Base-by-base conservation (phyloP, 2,888 invertebrate genomes). In the Digitonthophagus gazella region DNA sequence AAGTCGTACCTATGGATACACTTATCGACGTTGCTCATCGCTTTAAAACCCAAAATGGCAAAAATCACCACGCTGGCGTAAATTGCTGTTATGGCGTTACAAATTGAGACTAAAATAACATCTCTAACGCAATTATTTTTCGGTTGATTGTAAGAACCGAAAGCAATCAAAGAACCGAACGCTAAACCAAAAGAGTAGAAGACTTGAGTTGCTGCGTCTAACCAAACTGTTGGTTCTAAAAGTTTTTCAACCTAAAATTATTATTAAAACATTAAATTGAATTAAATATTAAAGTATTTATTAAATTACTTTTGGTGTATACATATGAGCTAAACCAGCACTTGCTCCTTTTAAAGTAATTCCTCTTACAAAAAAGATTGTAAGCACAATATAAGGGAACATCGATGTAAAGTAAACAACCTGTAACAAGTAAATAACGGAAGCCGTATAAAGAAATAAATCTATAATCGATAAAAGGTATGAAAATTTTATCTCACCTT, bases 151-250 rank as follows among this genome's bases (percentile, higher is more conserved):
- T 97, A 97, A 74, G 96, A 96, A 67, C 97, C 96, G 82, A 97
- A 97, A 0, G 97, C 96, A 77, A 97, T 96, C 69, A 97, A 86
- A 0, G 96, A 97, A 1, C 97, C 97, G 82, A 97, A 97, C 3
- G 96, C 97, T 70, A 97, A 85, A 1, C 97, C 97, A 82, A 96
- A 95, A 0, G 96, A 96, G 84, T 97, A 97, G 85, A 97, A 97
- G 1, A 97, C 97, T 85, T 97, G 97, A 0, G 97, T 97, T 0
- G 97, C 97, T 1, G 97, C 97, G 80, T 97, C 97, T 77, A 97
- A 84, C 97, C 97, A 97, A 0, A 97, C 96, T 3, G 91, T 93
- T 0, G 97, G 95, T 76, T 95, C 90, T 63, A 90, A 84, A 15
- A 97, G 86, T 79, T 93, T 95, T 74, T 93, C 92, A 78, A 95